Evolutionary conservation across 2,888 invertebrate species (phyloP), one percentile per base, ranked within the genome.

Genomic region (Volucella zonaria): DNA sequence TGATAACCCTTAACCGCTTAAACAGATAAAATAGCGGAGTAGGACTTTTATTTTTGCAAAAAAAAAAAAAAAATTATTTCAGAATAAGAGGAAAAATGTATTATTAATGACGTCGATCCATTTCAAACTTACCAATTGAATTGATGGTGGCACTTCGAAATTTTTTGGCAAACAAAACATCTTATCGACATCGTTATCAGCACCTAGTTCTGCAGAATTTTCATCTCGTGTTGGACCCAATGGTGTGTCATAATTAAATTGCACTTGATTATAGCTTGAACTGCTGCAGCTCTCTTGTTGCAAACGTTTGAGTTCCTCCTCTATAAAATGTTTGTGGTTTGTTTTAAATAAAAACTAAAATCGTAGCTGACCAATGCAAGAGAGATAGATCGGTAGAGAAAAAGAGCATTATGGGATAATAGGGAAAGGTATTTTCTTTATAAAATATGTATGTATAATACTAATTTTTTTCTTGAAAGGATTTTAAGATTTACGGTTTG

Each of bases 241-340:
- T 42, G 92, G 92, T 58, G 92, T 92, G 73, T 95, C 95, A 88
- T 97, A 97, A 90, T 94, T 95, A 90, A 96, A 97, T 14, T 94
- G 95, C 54, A 96, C 95, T 92, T 96, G 96, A 31, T 94, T 94
- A 79, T 95, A 96, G 15, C 92, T 89, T 51, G 88, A 88, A 85
- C 92, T 92, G 12, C 92, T 89, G 82, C 92, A 92, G 18, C 92
- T 93, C 51, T 95, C 96, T 91, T 95, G 95, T 89, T 95, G 96
- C 59, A 97, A 93, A 68, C 98, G 93, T 92, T 98, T 98, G 90
- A 96, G 93, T 92, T 98, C 98, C 91, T 98, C 98, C 92, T 98
- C 98, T 98, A 92, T 10, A 93, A 92, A 87, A 86, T 82, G 56
- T 76, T 82, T 82, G 51, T 74, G 52, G 43, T 71, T 62, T 38